A percentile compares a stretch with the other conserved stretches of the same genome.
Evolutionary conservation across 2,113 vertebrate genomes (phyloP).

Genomic region (Neolamprologus cancellatus): DNA sequence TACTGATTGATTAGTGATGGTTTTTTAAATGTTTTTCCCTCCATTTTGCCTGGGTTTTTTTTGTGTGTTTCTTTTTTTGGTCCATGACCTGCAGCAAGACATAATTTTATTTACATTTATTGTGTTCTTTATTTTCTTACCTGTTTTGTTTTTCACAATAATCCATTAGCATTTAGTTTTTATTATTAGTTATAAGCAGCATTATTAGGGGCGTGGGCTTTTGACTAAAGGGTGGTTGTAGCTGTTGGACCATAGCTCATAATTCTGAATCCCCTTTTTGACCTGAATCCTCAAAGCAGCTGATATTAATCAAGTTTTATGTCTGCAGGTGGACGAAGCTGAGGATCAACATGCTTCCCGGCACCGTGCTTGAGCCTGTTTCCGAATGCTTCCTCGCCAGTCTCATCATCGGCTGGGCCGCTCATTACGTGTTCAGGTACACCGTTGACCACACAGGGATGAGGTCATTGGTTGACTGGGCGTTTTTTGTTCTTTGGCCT

Average conservation of each 20-base stretch:
- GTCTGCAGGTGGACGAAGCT: constrained; percentile 88
- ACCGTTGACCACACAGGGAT: neutral
- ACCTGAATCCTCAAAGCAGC: neutral
- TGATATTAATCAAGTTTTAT: neutral
- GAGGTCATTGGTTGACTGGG: neutral
- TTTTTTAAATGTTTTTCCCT: neutral
- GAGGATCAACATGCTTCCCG: constrained; percentile 95
- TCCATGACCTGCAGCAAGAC: neutral
- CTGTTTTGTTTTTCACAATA: neutral
- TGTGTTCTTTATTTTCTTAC: neutral
- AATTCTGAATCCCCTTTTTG: neutral
- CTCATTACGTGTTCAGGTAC: constrained; percentile 89
- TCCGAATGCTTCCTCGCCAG: constrained; percentile 97
- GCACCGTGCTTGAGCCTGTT: constrained; percentile 92
- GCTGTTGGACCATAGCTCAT: neutral
- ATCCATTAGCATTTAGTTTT: neutral
- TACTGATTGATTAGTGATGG: neutral
- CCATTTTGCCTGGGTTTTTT: neutral
- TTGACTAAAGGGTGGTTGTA: neutral
- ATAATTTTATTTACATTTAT: neutral
- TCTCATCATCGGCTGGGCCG: constrained; percentile 96
- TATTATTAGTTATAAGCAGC: neutral
- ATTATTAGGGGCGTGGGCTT: neutral
- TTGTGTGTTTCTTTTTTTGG: neutral
- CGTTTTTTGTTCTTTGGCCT: neutral